A percentile compares a stretch with the other conserved stretches of the same genome.
phyloP scores from a whole-genome alignment of 2,113 vertebrate genomes.

The Paradoxurus hermaphroditus region DNA sequence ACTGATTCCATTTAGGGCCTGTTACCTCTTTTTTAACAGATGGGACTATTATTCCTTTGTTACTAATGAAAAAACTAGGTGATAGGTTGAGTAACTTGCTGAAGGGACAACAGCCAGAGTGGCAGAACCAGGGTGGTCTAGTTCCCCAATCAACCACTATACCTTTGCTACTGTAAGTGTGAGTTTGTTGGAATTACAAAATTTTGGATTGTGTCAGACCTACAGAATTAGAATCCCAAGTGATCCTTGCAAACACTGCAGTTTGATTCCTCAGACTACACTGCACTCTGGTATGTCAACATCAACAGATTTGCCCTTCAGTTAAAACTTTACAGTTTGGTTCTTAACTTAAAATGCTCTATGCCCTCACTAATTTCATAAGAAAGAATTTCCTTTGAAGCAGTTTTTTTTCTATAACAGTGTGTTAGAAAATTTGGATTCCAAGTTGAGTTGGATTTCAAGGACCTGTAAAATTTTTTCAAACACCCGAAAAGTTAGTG shows the following conservation, averaged over 20 bases:
- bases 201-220: not conserved
- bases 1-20: not conserved
- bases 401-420: not conserved
- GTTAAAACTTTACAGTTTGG: not conserved
- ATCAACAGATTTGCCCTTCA: not conserved
- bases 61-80: too few species aligned
- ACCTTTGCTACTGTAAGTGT: not conserved
- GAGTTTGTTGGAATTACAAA: not conserved
- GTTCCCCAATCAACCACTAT: not conserved
- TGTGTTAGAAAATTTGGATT: not conserved
- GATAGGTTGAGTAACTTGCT: not conserved
- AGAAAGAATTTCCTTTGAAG: not conserved
- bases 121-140: rapidly evolving
- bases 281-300: not conserved
- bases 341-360: not conserved
- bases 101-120: not conserved
- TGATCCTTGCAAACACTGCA: not conserved
- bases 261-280: too few species aligned
- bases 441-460: not conserved
- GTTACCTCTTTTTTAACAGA: not conserved
- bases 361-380: not conserved
- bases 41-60: not conserved
- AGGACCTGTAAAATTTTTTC: not conserved
- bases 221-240: not conserved
- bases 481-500: not conserved